Evolutionary conservation across 2,888 invertebrate species (phyloP).

Genomic region (Caprella mutica): DNA sequence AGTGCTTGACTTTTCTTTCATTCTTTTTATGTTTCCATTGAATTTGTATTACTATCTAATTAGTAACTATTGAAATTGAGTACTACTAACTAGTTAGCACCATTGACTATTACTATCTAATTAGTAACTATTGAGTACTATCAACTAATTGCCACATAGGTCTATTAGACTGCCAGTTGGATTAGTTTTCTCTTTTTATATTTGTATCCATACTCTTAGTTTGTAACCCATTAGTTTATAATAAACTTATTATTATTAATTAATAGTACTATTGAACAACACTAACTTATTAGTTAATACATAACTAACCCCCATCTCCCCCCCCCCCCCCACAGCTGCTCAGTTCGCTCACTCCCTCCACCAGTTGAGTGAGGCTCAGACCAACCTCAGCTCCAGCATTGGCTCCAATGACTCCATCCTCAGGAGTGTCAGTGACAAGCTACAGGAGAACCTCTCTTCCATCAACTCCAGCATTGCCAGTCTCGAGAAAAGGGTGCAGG

Average conservation of each 20-base stretch:
- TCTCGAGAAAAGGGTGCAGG: conserved; percentile 56
- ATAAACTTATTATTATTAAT: too few species aligned
- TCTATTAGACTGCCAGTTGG: too few species aligned
- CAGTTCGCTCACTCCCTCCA: conserved; percentile 74
- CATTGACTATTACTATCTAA: background rate
- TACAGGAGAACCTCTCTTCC: conserved; percentile 64
- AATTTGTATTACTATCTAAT: too few species aligned
- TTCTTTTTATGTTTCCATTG: too few species aligned
- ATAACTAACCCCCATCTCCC: background rate
- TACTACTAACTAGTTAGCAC: background rate
- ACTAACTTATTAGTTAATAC: background rate
- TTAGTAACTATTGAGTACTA: background rate
- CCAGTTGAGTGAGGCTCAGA: conserved; percentile 65
- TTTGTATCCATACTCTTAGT: too few species aligned
- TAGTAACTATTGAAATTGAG: too few species aligned
- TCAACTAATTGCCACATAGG: too few species aligned
- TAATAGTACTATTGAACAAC: background rate
- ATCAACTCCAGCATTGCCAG: conserved; percentile 62
- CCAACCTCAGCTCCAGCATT: conserved; percentile 56
- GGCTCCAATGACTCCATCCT: conserved; percentile 66
- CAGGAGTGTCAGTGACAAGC: conserved; percentile 67
- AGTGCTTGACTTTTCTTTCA: too few species aligned
- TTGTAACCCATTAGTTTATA: too few species aligned
- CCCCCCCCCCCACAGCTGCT: conserved; percentile 51
- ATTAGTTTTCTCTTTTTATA: too few species aligned